These are phyloP conservation scores for Lophotis ruficrista DNA, from an alignment of 2,113 vertebrate genomes.

Conservation along the genomic window DNA sequence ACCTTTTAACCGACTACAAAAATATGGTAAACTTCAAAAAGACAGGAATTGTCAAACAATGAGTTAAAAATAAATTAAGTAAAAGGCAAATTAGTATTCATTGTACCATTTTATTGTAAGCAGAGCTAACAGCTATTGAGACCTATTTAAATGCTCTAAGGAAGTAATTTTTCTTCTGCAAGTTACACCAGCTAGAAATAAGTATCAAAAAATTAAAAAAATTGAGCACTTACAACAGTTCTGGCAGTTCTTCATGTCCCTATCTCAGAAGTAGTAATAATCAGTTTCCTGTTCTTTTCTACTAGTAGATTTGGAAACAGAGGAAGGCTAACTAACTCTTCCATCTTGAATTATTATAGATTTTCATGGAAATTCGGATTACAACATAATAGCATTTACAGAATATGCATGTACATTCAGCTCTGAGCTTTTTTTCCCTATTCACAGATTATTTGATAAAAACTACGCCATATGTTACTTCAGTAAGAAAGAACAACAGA, in stretches of 20 bases:
- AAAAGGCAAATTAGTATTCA: not conserved
- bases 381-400: not conserved
- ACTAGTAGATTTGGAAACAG: not conserved
- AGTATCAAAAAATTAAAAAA: not conserved
- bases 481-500: not conserved
- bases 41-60: not conserved
- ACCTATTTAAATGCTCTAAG: not conserved
- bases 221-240: not conserved
- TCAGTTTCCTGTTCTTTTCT: conserved; percentile 15
- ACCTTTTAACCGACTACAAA: not conserved
- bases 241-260: conserved; percentile 15
- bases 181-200: not conserved
- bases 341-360: not conserved
- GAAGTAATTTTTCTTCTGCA: not conserved
- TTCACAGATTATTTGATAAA: not conserved
- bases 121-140: not conserved
- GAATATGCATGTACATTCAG: not conserved
- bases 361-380: not conserved
- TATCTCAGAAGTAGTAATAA: not conserved
- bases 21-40: not conserved
- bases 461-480: not conserved
- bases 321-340: not conserved
- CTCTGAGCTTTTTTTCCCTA: not conserved
- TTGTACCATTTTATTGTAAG: not conserved
- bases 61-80: not conserved